A percentile compares a stretch with the other conserved stretches of the same genome.
Conservation (phyloP, 2,113 vertebrate species). For the Anarrhichthys ocellatus region DNA sequence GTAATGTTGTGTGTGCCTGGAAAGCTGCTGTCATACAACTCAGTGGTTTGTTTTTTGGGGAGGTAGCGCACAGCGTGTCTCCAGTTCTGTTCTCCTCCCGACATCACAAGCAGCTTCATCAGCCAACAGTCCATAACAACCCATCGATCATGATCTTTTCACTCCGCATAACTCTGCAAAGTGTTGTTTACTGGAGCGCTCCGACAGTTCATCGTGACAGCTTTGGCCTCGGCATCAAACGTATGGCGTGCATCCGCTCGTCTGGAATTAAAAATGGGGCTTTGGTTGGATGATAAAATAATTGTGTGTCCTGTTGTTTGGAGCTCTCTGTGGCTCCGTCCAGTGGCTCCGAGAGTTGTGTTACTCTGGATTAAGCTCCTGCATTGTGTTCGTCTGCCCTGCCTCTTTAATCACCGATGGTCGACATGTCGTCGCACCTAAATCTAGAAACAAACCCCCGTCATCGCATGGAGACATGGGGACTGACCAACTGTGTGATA, state of each 20-base stretch:
- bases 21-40: conserved; percentile 31
- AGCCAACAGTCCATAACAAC: conserved; percentile 46
- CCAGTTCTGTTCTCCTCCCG: background rate
- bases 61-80: background rate
- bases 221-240: conserved; percentile 48
- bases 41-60: background rate
- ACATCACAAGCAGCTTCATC: conserved; percentile 16
- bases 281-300: conserved; percentile 15
- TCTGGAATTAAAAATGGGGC: conserved; percentile 51
- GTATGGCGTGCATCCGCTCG: conserved; percentile 47
- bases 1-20: conserved; percentile 43
- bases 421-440: conserved; percentile 20
- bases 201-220: conserved; percentile 22
- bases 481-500: background rate
- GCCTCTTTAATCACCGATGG: conserved; percentile 17
- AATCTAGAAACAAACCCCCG: conserved; percentile 24
- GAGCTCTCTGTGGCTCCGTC: conserved; percentile 25
- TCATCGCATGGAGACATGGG: conserved; percentile 21
- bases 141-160: conserved; percentile 11
- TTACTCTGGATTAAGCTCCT: conserved; percentile 42
- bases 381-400: conserved; percentile 26
- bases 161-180: background rate
- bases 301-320: background rate
- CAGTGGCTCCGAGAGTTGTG: conserved; percentile 8
- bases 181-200: conserved; percentile 44